phyloP scores from a whole-genome alignment of 92 coral and sea anemone species.

The Pocillopora meandrina region DNA sequence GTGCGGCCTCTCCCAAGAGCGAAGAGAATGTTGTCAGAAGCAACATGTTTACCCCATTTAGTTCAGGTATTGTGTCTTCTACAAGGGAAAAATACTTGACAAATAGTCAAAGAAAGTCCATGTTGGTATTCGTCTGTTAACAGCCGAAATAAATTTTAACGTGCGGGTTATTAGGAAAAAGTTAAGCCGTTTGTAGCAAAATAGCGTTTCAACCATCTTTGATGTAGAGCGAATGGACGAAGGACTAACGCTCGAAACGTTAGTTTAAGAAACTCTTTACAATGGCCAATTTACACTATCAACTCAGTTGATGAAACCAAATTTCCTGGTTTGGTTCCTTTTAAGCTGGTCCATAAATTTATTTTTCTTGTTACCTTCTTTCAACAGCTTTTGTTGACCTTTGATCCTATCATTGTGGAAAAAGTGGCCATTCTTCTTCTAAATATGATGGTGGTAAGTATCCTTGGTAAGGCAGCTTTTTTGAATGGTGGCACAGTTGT shows the following conservation, averaged over 20 bases:
- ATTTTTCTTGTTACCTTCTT: neutral
- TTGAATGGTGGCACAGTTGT: neutral
- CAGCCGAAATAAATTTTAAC: too few species aligned
- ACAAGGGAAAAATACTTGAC: neutral
- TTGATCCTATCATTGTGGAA: conserved; percentile 98
- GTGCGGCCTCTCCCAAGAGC: conserved; percentile 99
- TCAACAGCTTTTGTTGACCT: conserved; percentile 85
- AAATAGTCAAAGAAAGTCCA: neutral
- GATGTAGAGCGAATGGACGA: too few species aligned
- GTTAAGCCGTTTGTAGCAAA: too few species aligned
- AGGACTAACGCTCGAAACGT: too few species aligned
- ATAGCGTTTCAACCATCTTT: too few species aligned
- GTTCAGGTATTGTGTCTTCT: conserved; percentile 76
- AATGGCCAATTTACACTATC: too few species aligned
- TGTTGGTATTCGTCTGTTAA: too few species aligned
- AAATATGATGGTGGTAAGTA: conserved; percentile 88
- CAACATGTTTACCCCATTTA: conserved; percentile 90
- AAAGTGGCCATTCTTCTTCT: conserved; percentile 89
- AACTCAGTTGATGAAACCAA: too few species aligned
- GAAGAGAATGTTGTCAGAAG: conserved; percentile 97
- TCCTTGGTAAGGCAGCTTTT: neutral
- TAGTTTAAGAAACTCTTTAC: too few species aligned
- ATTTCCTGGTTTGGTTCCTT: too few species aligned
- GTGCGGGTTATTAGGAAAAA: too few species aligned
- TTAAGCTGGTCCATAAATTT: neutral